Base-by-base conservation (phyloP, 2,113 vertebrate species). In the Suricata suricatta region DNA sequence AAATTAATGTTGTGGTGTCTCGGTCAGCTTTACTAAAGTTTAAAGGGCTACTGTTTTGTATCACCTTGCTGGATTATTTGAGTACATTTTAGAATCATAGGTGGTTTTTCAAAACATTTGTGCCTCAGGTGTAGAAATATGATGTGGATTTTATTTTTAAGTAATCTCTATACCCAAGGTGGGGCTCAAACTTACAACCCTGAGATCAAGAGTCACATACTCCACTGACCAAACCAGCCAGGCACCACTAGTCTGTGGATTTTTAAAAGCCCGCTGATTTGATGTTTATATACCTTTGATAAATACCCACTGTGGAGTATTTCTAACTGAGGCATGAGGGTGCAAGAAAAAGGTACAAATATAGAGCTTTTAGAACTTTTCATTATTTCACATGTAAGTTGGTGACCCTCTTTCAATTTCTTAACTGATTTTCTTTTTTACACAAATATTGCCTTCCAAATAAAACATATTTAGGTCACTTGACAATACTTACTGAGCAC, bases 391-490 rank as follows among this genome's bases (percentile, higher is more conserved):
- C 44, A 15, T 74, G 60, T 21, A 52, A 33, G n/a, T 29, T 38
- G 50, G 63, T 82, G 47, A 31, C 31, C 15, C 60, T 87, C 38
- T 81, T 95, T 82, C 5, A 31, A 0, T 79, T 50, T 21, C 19
- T 35, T 57, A 90, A 44, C 13, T 92, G 44, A 86, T 31, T 95
- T 96, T 71, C 50, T 33, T 1, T 31, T 90, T 96, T 71, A 50
- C 35, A 2, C 82, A 72, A 81, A 69, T 63, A 31, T 7, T 84
- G 15, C 29, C 86, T 92, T 96, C 60, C 66, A 95, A 33, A n/a
- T 88, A 76, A 87, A 35, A n/a, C 29, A 31, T 89, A n/a, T 50
- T 94, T 64, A 54, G 88, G 95, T 95, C 71, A 60, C 33, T 80
- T 88, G 14, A 38, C 35, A 80, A 0, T 90, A 74, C 35, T 50